Conservation (phyloP, 2,888 invertebrate species). For the Coelinius sp. region DNA sequence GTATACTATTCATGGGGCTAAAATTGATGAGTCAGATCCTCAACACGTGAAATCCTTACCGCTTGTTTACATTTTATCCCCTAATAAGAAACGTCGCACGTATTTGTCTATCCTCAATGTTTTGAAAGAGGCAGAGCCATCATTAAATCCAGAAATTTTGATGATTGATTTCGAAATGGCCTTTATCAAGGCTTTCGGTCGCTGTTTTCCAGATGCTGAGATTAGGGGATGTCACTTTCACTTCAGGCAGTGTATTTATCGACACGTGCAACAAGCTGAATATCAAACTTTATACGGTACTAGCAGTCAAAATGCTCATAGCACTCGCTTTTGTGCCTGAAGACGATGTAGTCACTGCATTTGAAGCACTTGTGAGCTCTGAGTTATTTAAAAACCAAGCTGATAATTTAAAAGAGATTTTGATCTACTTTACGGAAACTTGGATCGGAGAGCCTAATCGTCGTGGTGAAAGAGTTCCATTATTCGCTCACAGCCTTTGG, state of each 20-base stretch:
- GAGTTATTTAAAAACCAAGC: constrained; percentile 20
- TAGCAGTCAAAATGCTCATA: constrained; percentile 25
- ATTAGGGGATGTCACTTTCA: constrained; percentile 29
- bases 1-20: not conserved
- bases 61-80: not conserved
- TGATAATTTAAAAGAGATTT: not conserved
- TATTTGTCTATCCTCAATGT: not conserved
- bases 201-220: not conserved
- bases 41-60: not conserved
- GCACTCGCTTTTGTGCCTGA: constrained; percentile 35
- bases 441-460: not conserved
- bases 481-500: constrained; percentile 6
- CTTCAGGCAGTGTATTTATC: constrained; percentile 28
- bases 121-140: constrained; percentile 7
- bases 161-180: constrained; percentile 24
- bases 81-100: not conserved
- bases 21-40: not conserved
- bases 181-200: constrained; percentile 4
- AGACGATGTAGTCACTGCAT: constrained; percentile 19
- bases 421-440: not conserved
- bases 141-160: constrained; percentile 21
- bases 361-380: not conserved
- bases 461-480: not conserved
- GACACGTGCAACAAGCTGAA: constrained; percentile 3
- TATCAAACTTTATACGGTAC: not conserved